phyloP scores from a whole-genome alignment of 2,888 invertebrate genomes.

The Disparrhopalites patrizii region DNA sequence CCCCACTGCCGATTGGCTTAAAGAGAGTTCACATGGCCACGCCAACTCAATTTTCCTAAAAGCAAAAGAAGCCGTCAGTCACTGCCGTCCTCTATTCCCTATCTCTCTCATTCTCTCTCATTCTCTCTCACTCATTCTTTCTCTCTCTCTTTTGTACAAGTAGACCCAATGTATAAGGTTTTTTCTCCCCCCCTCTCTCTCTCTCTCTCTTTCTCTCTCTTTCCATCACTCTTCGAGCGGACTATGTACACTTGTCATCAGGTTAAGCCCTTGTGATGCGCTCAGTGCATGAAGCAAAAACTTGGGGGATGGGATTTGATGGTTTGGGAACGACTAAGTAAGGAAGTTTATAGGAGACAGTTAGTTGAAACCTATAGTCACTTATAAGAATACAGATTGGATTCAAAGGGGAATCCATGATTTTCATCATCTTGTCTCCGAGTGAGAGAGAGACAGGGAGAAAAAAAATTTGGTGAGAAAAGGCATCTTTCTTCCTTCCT shows the following conservation, averaged over 20 bases:
- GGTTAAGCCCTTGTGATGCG: no score
- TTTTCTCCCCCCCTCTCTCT: no score
- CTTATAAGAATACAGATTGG: not conserved
- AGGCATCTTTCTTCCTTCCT: not conserved
- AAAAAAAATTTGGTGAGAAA: no score
- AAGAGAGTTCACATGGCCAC: not conserved
- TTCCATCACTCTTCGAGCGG: no score
- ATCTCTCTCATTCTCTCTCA: not conserved
- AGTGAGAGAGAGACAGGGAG: not conserved
- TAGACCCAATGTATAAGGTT: no score
- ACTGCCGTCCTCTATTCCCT: not conserved
- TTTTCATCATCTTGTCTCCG: slow-evolving; percentile 4
- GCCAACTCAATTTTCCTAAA: slow-evolving; percentile 26
- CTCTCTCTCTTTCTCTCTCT: no score
- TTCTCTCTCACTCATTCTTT: not conserved
- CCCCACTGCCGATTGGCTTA: not conserved
- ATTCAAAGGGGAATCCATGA: slow-evolving; percentile 4
- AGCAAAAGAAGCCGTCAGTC: slow-evolving; percentile 21
- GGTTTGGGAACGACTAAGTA: no score
- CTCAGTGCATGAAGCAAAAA: not conserved
- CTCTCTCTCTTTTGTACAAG: not conserved
- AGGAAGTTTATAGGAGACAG: no score
- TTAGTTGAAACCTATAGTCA: no score
- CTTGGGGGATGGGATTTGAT: not conserved
- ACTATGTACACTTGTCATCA: no score